Base-by-base conservation (phyloP, 2,113 vertebrate species). In the Numenius arquata region DNA sequence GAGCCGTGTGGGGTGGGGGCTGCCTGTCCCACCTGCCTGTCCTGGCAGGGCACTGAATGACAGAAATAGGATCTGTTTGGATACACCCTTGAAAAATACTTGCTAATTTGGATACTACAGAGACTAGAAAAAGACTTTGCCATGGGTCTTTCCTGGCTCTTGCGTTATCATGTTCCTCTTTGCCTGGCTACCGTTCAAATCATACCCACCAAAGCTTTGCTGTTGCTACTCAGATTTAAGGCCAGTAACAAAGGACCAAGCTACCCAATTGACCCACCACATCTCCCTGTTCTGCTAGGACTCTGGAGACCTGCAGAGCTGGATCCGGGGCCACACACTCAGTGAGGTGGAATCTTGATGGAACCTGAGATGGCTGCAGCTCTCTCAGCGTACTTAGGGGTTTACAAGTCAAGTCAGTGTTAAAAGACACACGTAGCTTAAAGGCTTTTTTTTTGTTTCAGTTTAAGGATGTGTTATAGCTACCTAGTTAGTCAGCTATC, bases 261-360 rank as follows among this genome's bases (percentile, higher is more conserved):
- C 27, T 59, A 18, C 14, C 15, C 0, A 0, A 14, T 2, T 3
- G 10, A 59, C 29, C 27, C 25, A 45, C 48, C 16, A 7, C 3
- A 12, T 40, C 21, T 55, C 15, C 40, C 40, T 68, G 52, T 36
- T 85, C 81, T 68, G 5, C 47, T 82, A 71, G 43, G 36, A 55
- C 22, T 53, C 40, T 8, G 52, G 50, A 30, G 72, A 71, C 30
- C n/a, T 36, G 36, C n/a, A 89, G 43, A 61, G 71, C 45, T 9
- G 16, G 27, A 83, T 45, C 20, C 4, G 7, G 63, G 50, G 52
- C 61, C 45, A 59, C 0, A 0, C 0, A 2, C 22, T 25, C 9
- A 1, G 5, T 58, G 41, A 25, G 43, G 59, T 84, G 63, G 29
- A 58, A 68, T 32, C 12, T 21, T 66, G 63, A 13, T 74, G 70